Conservation (phyloP, 2,888 invertebrate genomes). For the Cecidostiba fungosa region DNA sequence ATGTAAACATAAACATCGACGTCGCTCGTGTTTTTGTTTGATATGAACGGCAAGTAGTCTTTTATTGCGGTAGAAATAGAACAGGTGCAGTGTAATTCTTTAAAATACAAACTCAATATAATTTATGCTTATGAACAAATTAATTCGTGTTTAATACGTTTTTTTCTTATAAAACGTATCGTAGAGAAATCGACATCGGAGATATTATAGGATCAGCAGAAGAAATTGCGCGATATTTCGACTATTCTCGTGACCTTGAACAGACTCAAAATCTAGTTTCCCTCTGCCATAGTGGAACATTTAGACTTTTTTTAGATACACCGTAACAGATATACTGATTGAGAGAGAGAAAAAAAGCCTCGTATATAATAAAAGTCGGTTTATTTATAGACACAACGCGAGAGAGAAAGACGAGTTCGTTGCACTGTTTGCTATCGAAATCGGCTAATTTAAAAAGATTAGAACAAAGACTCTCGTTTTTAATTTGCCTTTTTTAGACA, state of each 20-base stretch:
- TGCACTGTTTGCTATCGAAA: conserved; percentile 12
- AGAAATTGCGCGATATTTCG: neutral
- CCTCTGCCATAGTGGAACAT: neutral
- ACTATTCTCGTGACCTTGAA: neutral
- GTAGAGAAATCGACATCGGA: neutral
- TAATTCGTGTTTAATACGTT: neutral
- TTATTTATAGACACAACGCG: neutral
- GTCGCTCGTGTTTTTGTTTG: no score
- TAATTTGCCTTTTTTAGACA: no score
- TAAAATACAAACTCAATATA: neutral
- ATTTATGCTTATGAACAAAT: neutral
- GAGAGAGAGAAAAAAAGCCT: neutral
- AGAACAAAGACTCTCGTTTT: neutral
- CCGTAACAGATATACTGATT: conserved; percentile 2
- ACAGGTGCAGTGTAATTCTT: no score
- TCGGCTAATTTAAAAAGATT: neutral
- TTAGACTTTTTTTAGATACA: neutral
- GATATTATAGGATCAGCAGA: no score
- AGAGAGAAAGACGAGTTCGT: neutral
- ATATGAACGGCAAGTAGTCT: no score
- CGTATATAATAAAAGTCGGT: neutral
- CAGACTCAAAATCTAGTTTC: conserved; percentile 6
- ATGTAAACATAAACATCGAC: no score
- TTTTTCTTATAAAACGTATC: neutral
- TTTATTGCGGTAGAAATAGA: no score